Conservation (phyloP, 2,797 vertebrate species). For the Scyliorhinus canicula region DNA sequence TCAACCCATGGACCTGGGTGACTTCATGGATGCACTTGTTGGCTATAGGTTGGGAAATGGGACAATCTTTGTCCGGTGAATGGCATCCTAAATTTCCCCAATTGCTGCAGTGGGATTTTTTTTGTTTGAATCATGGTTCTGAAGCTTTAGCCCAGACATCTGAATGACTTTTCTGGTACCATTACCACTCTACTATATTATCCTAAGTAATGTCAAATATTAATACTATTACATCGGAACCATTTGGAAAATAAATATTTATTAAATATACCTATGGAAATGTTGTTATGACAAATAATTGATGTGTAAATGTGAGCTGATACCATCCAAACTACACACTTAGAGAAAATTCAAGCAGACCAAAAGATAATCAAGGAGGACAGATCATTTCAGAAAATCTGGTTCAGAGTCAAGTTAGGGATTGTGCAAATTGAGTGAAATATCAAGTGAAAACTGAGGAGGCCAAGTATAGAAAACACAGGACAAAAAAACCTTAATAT, state of each 20-base stretch:
- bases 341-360: background rate
- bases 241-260: background rate
- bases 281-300: background rate
- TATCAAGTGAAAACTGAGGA: background rate
- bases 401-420: background rate
- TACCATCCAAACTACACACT: background rate
- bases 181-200: background rate
- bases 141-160: background rate
- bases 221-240: background rate
- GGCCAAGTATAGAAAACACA: background rate
- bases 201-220: background rate
- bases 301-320: background rate
- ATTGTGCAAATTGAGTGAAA: background rate
- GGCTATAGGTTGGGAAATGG: no score
- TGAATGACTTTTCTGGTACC: background rate
- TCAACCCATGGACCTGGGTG: no score
- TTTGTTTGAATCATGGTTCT: background rate
- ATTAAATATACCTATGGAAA: background rate
- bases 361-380: background rate
- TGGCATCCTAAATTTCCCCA: background rate
- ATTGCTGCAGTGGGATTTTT: background rate
- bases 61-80: no score
- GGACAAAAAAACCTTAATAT: background rate
- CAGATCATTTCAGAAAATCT: background rate
- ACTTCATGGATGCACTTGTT: no score